Evolutionary conservation across 1,140 invertebrate species (phyloP).

Genomic region (Nomia melanderi): DNA sequence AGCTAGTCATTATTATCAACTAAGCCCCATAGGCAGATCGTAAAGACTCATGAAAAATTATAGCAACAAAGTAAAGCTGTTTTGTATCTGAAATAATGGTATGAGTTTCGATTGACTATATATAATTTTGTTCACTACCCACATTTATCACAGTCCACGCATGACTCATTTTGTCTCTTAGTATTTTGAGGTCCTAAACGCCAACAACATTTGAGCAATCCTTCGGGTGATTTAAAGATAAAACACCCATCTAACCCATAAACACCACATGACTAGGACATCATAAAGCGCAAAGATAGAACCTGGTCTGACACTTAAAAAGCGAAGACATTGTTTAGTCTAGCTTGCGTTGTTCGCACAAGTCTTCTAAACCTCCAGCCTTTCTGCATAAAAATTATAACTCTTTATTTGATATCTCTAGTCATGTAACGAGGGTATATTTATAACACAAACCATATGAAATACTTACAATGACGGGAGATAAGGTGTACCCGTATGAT

Average conservation of each 20-base stretch:
- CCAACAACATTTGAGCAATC: conserved; percentile 79
- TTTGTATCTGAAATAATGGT: conserved; percentile 54
- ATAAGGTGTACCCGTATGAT: conserved; percentile 74
- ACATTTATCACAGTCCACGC: conserved; percentile 80
- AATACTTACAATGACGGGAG: conserved; percentile 74
- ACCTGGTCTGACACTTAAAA: conserved; percentile 53
- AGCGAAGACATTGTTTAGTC: conserved; percentile 66
- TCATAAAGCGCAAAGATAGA: conserved; percentile 68
- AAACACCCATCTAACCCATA: conserved; percentile 70
- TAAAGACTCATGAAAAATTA: conserved; percentile 39
- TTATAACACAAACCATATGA: conserved; percentile 38
- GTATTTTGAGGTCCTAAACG: conserved; percentile 76
- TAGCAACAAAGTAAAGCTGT: conserved; percentile 52
- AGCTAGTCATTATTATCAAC: conserved; percentile 1
- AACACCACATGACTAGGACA: conserved; percentile 78
- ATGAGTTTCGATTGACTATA: conserved; percentile 57
- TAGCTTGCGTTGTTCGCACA: conserved; percentile 74
- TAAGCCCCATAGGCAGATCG: conserved; percentile 63
- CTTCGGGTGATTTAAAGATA: conserved; percentile 67
- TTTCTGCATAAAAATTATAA: conserved; percentile 65
- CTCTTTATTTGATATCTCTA: conserved; percentile 47
- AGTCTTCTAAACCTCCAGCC: conserved; percentile 70
- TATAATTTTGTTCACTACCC: conserved; percentile 71
- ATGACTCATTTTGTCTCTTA: conserved; percentile 78
- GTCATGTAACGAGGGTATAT: conserved; percentile 49